Percentiles rank a stretch among this genome's conserved stretches.
Evolutionary conservation across 2,888 invertebrate genomes (phyloP).

Genomic region (Lamellibrachia columna): DNA sequence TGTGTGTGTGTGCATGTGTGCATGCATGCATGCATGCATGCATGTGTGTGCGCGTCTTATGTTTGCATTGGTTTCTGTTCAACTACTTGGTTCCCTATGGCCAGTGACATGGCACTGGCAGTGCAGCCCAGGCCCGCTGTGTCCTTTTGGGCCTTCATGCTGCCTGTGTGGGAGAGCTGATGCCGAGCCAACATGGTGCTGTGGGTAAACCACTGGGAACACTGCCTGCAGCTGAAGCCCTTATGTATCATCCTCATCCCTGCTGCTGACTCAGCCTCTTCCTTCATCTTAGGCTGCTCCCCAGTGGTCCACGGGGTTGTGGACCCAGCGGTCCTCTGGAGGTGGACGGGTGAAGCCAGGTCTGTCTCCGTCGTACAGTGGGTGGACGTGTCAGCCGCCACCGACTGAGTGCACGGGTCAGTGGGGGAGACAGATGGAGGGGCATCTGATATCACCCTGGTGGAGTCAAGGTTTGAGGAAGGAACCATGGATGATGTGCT

Average conservation of each 20-base stretch:
- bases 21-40: background rate
- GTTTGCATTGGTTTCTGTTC: background rate
- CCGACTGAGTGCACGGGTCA: background rate
- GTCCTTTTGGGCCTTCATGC: background rate
- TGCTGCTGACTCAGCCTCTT: background rate
- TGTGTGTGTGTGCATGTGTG: background rate
- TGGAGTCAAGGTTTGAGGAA: background rate
- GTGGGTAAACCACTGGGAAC: slow-evolving; percentile 9
- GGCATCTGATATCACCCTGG: background rate
- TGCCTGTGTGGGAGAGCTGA: background rate
- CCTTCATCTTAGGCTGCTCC: background rate
- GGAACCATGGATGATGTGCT: background rate
- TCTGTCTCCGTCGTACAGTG: background rate
- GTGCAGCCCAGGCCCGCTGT: background rate
- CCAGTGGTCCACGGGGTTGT: background rate
- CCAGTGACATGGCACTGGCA: background rate
- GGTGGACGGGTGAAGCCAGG: background rate
- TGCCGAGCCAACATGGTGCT: background rate
- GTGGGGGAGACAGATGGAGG: background rate
- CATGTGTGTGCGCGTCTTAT: background rate
- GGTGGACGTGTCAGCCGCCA: background rate
- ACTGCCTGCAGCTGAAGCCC: background rate
- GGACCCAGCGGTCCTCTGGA: background rate
- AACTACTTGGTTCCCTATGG: background rate
- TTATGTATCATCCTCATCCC: background rate